phyloP scores from a whole-genome alignment of 2,113 vertebrate genomes.

The Corythoichthys haematopterus region DNA sequence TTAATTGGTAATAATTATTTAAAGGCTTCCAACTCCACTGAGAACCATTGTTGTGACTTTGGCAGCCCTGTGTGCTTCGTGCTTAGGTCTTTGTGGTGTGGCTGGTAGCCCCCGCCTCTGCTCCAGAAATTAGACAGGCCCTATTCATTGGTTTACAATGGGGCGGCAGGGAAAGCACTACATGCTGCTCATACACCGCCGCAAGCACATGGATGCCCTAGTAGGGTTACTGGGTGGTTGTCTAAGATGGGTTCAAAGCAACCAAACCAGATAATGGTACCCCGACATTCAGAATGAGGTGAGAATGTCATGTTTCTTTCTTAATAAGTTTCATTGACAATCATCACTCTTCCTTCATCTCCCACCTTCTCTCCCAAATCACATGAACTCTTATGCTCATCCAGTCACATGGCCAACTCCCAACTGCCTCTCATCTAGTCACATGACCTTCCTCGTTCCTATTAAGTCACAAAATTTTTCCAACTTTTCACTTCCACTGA shows the following conservation, averaged over 20 bases:
- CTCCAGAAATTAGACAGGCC: constrained; percentile 54
- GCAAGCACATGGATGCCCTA: constrained; percentile 14
- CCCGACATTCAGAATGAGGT: neutral
- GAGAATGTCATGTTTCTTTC: neutral
- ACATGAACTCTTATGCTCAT: no score
- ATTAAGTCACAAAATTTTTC: no score
- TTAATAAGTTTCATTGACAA: neutral
- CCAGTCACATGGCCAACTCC: no score
- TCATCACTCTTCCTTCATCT: no score
- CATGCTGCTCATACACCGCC: constrained; percentile 38
- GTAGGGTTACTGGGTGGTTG: neutral
- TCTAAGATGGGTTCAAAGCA: neutral
- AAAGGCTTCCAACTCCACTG: neutral
- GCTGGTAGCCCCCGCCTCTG: constrained; percentile 31
- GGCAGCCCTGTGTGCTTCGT: constrained; percentile 13
- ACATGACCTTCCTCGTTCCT: no score
- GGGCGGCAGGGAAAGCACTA: constrained; percentile 35
- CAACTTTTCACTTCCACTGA: no score
- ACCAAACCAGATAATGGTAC: no score
- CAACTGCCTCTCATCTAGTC: no score
- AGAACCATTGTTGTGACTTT: neutral
- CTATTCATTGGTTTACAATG: constrained; percentile 62
- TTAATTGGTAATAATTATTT: neutral
- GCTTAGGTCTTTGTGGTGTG: constrained; percentile 38
- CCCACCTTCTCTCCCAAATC: no score